Base-by-base conservation (phyloP, 2,888 invertebrate genomes). In the Pachycephus smyrnensis region DNA sequence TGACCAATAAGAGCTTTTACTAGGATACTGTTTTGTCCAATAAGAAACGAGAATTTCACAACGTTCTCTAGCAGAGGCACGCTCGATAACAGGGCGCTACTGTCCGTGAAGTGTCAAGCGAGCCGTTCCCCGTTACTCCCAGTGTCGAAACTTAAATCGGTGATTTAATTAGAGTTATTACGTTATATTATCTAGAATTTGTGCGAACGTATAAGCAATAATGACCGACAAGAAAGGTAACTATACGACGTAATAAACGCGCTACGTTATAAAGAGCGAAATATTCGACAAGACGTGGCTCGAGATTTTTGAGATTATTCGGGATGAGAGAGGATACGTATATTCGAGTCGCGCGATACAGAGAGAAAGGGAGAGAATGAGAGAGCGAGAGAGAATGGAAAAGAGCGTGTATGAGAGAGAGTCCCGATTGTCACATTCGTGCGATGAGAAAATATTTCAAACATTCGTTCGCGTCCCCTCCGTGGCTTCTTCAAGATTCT, bases 141-240 rank as follows among this genome's bases (percentile, higher is more conserved):
- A 85, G 87, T 88, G 85, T 86, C 86, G 84, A 84, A 86, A 85
- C 85, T 86, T 80, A 85, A 88, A 86, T 85, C 80, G 84, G 88
- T 88, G 88, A 88, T 85, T 86, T 84, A 86, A 86, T 87, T 87
- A 85, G 85, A 80, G 85, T 55, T 55, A 83, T 84, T 85, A 85
- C 81, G 82, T 85, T 85, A 84, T 85, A 87, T 86, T 87, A 87
- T 86, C 86, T 88, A 87, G 82, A 85, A 86, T 86, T 85, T 86
- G 76, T 69, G 79, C 68, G 79, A 77, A 76, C 71, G 86, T 84
- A 86, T 88, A 90, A 90, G 90, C 90, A 90, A 90, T 90, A 91
- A 91, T 91, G 91, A 89, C 91, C 87, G 91, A 91, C 91, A 91
- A 91, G 86, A 91, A 91, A 91, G 91, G 91, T 91, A 91, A 91